These are phyloP conservation scores for Alentia gelatinosa DNA, from an alignment of 2,888 invertebrate species.

Conservation along the genomic window DNA sequence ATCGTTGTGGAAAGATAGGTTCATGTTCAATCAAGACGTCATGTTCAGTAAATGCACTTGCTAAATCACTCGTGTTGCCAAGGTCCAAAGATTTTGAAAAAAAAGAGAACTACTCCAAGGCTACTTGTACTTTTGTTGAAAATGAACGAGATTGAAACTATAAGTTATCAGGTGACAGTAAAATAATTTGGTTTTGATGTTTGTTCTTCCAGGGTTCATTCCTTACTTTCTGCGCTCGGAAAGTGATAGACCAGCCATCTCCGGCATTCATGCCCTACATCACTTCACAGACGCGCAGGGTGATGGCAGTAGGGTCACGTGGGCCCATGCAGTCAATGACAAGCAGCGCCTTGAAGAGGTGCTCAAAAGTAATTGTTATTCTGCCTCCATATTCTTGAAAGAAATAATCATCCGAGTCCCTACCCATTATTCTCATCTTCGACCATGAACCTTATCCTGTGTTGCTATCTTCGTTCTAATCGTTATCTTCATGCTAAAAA, in stretches of 20 bases:
- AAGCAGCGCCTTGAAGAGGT: constrained; percentile 84
- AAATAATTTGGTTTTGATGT: too few relatives aligned
- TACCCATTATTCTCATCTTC: too few relatives aligned
- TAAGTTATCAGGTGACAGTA: background rate
- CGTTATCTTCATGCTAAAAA: too few relatives aligned
- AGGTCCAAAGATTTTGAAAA: background rate
- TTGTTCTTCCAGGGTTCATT: background rate
- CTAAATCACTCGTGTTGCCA: background rate
- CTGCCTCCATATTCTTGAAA: too few relatives aligned
- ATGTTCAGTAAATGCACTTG: background rate
- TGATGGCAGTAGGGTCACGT: constrained; percentile 88
- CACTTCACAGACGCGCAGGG: constrained; percentile 82
- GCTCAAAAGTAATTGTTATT: constrained; percentile 82
- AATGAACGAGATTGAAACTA: background rate
- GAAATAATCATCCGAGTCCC: too few relatives aligned
- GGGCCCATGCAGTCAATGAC: constrained; percentile 93
- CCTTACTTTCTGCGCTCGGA: background rate
- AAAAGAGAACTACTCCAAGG: background rate
- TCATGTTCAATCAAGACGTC: background rate
- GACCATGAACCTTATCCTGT: too few relatives aligned
- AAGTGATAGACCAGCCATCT: constrained; percentile 55
- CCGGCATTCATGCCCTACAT: constrained; percentile 68
- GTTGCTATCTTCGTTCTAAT: too few relatives aligned
- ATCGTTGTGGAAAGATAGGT: too few relatives aligned
- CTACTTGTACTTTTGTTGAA: background rate